These are phyloP conservation scores for Oscheius sp. DNA, from an alignment of 1,140 invertebrate species.

Conservation along the genomic window DNA sequence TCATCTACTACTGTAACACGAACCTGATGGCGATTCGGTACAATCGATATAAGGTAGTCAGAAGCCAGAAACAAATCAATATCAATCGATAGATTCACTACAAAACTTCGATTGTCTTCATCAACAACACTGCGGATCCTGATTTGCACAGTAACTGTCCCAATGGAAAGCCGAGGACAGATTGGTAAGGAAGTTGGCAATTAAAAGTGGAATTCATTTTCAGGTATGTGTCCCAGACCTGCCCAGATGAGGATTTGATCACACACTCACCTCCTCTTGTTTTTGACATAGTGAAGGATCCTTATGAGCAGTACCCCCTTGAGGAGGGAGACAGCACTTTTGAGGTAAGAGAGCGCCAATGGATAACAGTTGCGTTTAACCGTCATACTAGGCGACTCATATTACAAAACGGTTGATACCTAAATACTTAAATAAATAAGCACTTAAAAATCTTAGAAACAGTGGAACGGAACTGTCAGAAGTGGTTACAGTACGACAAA, in stretches of 20 bases:
- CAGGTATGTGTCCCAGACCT: slow-evolving; percentile 59
- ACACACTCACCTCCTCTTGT: slow-evolving; percentile 54
- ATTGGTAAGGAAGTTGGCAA: slow-evolving; percentile 46
- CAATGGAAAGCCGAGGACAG: slow-evolving; percentile 48
- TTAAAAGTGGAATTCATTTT: slow-evolving; percentile 19
- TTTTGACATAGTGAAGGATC: slow-evolving; percentile 51
- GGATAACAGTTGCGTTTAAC: no score
- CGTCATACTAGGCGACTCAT: no score
- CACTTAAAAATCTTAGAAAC: no score
- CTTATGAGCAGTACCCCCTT: slow-evolving; percentile 53
- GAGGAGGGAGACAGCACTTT: slow-evolving; percentile 5
- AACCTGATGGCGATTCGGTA: slow-evolving; percentile 58
- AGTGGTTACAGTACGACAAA: no score
- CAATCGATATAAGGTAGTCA: slow-evolving; percentile 52
- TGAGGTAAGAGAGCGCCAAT: no score
- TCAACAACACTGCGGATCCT: slow-evolving; percentile 50
- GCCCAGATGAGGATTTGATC: slow-evolving; percentile 53
- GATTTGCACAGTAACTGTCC: slow-evolving; percentile 56
- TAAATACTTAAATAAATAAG: no score
- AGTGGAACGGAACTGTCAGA: no score
- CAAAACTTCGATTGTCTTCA: slow-evolving; percentile 59
- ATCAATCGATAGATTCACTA: slow-evolving; percentile 40
- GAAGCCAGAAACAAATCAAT: neutral
- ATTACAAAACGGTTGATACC: no score
- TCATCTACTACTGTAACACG: slow-evolving; percentile 59